Base-by-base conservation (phyloP, 1,140 invertebrate genomes). In the Globodera ellingtonae region DNA sequence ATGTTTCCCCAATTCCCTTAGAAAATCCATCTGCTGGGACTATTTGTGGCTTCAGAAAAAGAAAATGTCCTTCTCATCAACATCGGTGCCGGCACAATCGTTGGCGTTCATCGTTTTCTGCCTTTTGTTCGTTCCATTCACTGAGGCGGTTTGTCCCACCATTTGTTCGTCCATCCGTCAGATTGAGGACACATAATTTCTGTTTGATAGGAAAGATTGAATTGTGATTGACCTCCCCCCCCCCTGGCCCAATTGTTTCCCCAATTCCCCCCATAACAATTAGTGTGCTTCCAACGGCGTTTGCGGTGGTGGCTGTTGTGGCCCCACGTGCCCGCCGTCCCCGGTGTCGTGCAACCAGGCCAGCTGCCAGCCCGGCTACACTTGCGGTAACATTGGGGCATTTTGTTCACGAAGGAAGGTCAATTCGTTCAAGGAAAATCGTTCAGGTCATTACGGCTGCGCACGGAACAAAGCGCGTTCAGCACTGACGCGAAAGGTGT, bases 391-490 rank as follows among this genome's bases (percentile, higher is more conserved):
- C 59, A 48, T 82, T 81, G 21, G 78, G 73, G 3, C 13, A 72
- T 72, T 35, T 2, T 35, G 35, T 35, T 35, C 35, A 3, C 4
- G 15, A 52, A 44, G 24, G 46, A 52, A 44, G 56, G 24, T 52
- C 24, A 48, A 74, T 15, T 1, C 10, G 62, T 52, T 74, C 35
- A 18, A 50, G 13, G 35, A 46, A 35, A 46, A 47, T 56, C 56
- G n/a, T 59, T 84, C 21, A 73, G 59, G 81, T 9, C 84, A 86
- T 79, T 84, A 86, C 59, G 83, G 83, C 0, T 85, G 84, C 75
- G 84, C 84, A 21, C 50, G 85, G n/a, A 87, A 87, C 47, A 73
- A 81, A 59, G 84, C 84, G 13, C 69, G 85, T 24, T 84, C 84
- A 6, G 85, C 84, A n/a, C 72, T 84, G 47, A 84, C 84, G 44